Conservation (phyloP, 2,797 vertebrate genomes). For the Pitangus sulphuratus region DNA sequence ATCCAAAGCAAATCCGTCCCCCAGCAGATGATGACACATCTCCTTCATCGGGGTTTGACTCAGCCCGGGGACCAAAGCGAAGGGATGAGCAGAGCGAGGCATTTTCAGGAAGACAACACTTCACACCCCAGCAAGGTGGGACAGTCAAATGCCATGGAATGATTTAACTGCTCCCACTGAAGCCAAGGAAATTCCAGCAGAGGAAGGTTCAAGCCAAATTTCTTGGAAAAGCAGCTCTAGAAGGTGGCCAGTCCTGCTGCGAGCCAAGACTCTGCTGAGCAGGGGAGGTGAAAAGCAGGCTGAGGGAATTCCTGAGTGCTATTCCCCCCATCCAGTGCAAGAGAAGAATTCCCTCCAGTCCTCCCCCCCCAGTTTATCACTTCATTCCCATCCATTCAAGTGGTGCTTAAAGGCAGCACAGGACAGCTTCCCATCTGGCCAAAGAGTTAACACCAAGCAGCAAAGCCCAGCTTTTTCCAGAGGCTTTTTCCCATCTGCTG, state of each 20-base stretch:
- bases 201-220: background rate
- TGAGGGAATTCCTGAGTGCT: background rate
- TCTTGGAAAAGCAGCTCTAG: background rate
- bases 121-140: background rate
- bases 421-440: background rate
- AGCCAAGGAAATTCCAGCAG: background rate
- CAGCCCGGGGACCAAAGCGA: rapidly evolving
- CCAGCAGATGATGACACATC: background rate
- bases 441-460: background rate
- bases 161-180: background rate
- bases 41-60: background rate
- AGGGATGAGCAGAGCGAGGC: background rate
- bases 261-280: background rate
- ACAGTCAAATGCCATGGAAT: background rate
- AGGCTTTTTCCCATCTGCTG: conserved; percentile 19
- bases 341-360: background rate
- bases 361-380: background rate
- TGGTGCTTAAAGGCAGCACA: background rate
- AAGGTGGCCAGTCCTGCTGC: background rate
- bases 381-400: background rate
- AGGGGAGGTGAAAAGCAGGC: background rate
- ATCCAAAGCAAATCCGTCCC: background rate
- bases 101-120: background rate
- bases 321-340: background rate
- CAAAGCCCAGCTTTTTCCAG: background rate